phyloP scores from a whole-genome alignment of 2,113 vertebrate genomes.

The Triplophysa rosa region DNA sequence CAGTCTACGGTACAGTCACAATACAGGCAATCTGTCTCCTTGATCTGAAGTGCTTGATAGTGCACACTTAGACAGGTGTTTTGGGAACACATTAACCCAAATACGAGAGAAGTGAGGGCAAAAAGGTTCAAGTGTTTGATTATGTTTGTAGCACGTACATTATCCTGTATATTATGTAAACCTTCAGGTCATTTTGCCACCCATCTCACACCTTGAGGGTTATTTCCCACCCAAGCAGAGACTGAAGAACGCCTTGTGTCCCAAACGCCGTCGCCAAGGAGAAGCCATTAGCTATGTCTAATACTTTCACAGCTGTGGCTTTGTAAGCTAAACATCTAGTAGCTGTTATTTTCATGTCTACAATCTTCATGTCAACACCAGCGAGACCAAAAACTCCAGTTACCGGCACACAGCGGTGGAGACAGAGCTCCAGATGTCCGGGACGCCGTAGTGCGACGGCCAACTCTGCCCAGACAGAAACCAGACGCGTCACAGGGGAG shows the following conservation, averaged over 20 bases:
- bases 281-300: constrained; percentile 24
- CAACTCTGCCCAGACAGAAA: constrained; percentile 56
- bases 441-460: constrained; percentile 45
- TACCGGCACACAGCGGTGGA: constrained; percentile 48
- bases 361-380: constrained; percentile 48
- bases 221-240: constrained; percentile 16
- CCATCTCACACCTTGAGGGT: constrained; percentile 10
- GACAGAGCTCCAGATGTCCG: constrained; percentile 51
- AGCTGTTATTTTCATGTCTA: constrained; percentile 51
- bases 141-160: background rate
- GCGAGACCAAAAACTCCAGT: constrained; percentile 41
- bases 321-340: constrained; percentile 39
- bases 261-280: background rate
- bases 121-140: constrained; percentile 21
- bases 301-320: constrained; percentile 34
- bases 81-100: constrained; percentile 29
- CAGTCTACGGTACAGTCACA: constrained; percentile 17
- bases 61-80: constrained; percentile 22
- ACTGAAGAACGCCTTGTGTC: constrained; percentile 22
- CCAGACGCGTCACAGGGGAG: constrained; percentile 57
- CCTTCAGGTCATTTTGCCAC: background rate
- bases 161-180: background rate
- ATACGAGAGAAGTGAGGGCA: constrained; percentile 1
- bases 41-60: constrained; percentile 38
- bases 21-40: constrained; percentile 35